Conservation (phyloP, 2,797 vertebrate species). For the Chiroxiphia lanceolata region DNA sequence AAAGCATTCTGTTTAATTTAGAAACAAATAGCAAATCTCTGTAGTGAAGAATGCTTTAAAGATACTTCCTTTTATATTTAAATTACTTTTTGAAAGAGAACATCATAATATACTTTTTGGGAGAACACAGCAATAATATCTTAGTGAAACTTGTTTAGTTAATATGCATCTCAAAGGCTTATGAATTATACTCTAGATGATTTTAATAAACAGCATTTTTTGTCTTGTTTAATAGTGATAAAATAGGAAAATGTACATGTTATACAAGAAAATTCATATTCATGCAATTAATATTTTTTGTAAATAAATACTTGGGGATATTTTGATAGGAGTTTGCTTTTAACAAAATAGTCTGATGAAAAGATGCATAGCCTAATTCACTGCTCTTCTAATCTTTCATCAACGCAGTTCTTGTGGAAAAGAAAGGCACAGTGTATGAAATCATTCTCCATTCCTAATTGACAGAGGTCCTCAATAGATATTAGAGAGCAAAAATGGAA, state of each 20-base stretch:
- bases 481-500: neutral
- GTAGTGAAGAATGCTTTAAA: conserved; percentile 3
- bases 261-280: neutral
- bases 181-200: neutral
- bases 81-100: neutral
- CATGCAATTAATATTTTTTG: neutral
- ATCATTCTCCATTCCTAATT: neutral
- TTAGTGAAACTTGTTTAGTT: neutral
- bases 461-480: neutral
- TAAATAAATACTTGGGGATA: neutral
- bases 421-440: neutral
- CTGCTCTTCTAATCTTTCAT: neutral
- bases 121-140: neutral
- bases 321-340: neutral
- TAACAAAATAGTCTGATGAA: neutral
- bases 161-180: neutral
- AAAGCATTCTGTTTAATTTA: neutral
- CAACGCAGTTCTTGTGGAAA: neutral
- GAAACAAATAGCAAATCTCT: neutral
- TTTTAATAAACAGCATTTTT: neutral
- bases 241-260: neutral
- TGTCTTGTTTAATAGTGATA: neutral
- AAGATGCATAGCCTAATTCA: neutral
- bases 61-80: neutral
- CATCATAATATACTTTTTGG: neutral